Base-by-base conservation (phyloP, 2,113 vertebrate species). In the Echinops telfairi region DNA sequence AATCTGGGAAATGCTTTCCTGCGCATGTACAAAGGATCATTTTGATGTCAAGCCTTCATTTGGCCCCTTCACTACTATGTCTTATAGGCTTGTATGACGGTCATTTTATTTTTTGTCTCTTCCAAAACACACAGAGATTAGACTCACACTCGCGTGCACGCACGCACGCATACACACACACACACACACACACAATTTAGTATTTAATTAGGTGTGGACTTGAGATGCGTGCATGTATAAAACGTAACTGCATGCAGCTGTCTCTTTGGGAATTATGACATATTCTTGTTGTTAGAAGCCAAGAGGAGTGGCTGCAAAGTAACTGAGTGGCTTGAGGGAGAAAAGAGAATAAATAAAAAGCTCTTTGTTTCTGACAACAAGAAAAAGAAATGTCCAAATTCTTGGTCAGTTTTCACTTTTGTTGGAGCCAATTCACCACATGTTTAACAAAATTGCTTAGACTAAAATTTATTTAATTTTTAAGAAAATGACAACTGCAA, bases 201-300 rank as follows among this genome's bases (percentile, higher is more conserved):
- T 47, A 62, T 94, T 93, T 90, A 94, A 88, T 89, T 91, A 93
- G 76, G 89, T 95, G 92, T 96, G 7, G 7, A 36, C 82, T 82
- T 92, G 91, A 79, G 75, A 71, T 89, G 73, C 79, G 78, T 91
- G 68, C 73, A 47, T 83, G 38, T 79, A 73, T 73, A 68, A 23
- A 93, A 47, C 64, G 62, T 92, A 96, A 95, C 27, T 36, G 33
- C 85, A 40, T 11, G 23, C 92, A 97, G 96, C 95, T 95, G 95
- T 29, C 29, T 91, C 78, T 82, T 75, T 57, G 94, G 85, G 79
- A 86, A 60, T 68, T 86, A 90, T 81, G 97, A 95, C 94, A 95
- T 90, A 36, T 92, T 90, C 53, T 92, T 97, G 70, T 62, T 88
- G 90, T 94, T 83, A 27, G 33, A 36, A 77, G 87, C 95, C 95